Evolutionary conservation across 1,140 invertebrate genomes (phyloP).

Genomic region (Drosophila takahashii): DNA sequence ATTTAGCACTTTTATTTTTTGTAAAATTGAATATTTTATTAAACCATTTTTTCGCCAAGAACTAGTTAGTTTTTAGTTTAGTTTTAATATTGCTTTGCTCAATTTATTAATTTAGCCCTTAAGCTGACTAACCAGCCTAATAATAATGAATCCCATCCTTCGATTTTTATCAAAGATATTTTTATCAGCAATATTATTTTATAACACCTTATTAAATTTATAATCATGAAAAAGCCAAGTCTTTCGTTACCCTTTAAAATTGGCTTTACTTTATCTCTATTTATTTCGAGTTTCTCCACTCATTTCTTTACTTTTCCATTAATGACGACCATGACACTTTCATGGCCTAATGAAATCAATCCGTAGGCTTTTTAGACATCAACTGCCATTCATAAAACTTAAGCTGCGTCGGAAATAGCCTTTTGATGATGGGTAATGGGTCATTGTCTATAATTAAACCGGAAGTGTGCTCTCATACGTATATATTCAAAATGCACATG

Average conservation of each 20-base stretch:
- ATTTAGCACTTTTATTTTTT: too few species aligned
- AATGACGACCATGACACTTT: slow-evolving; percentile 40
- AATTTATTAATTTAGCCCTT: too few species aligned
- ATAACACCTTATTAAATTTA: not conserved
- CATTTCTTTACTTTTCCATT: slow-evolving; percentile 30
- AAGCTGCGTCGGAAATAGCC: slow-evolving; percentile 57
- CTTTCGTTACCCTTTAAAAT: not conserved
- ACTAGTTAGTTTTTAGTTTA: too few species aligned
- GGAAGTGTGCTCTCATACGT: slow-evolving; percentile 14
- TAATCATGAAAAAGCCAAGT: not conserved
- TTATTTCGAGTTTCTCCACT: not conserved
- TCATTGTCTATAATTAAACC: slow-evolving; percentile 77
- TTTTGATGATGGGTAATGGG: slow-evolving; percentile 53
- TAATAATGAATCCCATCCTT: not conserved
- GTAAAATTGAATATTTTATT: too few species aligned
- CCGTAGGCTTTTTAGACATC: slow-evolving; percentile 9
- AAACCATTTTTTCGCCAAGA: too few species aligned
- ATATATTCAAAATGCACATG: not conserved
- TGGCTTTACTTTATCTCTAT: not conserved
- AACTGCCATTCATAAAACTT: slow-evolving; percentile 64
- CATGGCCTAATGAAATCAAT: slow-evolving; percentile 56
- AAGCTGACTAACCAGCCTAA: not conserved
- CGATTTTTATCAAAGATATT: not conserved
- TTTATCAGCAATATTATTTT: not conserved
- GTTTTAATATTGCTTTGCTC: not conserved